Conservation (phyloP, 2,113 vertebrate genomes). For the Notothenia coriiceps region DNA sequence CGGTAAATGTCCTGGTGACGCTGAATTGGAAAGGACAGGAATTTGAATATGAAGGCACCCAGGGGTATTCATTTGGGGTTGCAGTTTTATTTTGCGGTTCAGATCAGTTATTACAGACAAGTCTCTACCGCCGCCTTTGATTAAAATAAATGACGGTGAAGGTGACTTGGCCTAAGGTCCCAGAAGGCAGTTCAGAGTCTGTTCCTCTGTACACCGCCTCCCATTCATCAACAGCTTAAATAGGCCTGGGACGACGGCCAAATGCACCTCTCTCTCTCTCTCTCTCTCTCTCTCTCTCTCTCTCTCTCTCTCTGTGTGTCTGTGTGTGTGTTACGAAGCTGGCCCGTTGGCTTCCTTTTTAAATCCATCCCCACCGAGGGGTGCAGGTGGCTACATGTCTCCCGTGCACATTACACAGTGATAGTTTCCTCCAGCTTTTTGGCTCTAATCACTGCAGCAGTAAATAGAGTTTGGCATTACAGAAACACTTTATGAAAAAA, state of each 20-base stretch:
- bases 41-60: constrained; percentile 44
- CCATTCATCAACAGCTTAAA: constrained; percentile 78
- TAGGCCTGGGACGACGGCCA: constrained; percentile 68
- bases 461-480: constrained; percentile 62
- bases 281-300: constrained; percentile 26
- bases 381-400: constrained; percentile 80
- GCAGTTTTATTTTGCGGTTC: constrained; percentile 59
- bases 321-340: constrained; percentile 65
- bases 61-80: constrained; percentile 36
- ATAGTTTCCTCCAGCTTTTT: constrained; percentile 68
- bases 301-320: constrained; percentile 23
- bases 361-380: constrained; percentile 67
- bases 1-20: neutral
- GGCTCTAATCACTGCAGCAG: constrained; percentile 46
- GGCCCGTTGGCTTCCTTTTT: constrained; percentile 69
- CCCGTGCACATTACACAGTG: constrained; percentile 64
- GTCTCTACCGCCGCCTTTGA: constrained; percentile 65
- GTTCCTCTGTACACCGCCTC: constrained; percentile 69
- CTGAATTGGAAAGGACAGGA: constrained; percentile 42
- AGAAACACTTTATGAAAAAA: constrained; percentile 60
- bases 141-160: constrained; percentile 73
- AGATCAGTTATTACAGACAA: constrained; percentile 72
- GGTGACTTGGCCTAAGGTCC: constrained; percentile 68
- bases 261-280: constrained; percentile 53
- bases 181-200: constrained; percentile 67